These are phyloP conservation scores for Eupelmus urozonus DNA, from an alignment of 2,888 invertebrate species.

Conservation along the genomic window DNA sequence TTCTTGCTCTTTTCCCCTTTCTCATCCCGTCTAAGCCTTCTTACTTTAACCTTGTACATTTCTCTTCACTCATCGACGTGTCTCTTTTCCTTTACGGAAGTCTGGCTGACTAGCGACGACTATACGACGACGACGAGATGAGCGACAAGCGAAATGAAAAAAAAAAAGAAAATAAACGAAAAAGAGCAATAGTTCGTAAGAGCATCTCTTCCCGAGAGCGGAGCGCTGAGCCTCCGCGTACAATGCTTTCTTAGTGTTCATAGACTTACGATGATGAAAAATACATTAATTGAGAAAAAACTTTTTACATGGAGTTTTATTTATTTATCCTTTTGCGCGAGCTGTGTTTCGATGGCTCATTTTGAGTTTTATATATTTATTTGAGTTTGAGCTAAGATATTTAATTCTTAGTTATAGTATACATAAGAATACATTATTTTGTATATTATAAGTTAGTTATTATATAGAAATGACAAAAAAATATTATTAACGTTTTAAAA, in stretches of 20 bases:
- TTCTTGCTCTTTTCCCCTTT: background rate
- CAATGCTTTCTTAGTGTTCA: constrained; percentile 76
- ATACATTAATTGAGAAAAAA: constrained; percentile 69
- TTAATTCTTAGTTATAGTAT: no score
- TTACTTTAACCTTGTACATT: background rate
- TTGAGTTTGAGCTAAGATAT: no score
- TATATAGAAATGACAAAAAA: no score
- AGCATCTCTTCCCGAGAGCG: constrained; percentile 70
- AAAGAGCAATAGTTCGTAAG: constrained; percentile 59
- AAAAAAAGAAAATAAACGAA: constrained; percentile 2
- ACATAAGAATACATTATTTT: no score
- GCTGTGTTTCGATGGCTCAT: no score
- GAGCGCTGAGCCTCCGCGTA: constrained; percentile 65
- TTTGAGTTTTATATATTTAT: no score
- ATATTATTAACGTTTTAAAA: no score
- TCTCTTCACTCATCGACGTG: constrained; percentile 52
- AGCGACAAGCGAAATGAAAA: constrained; percentile 55
- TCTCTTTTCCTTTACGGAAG: constrained; percentile 63
- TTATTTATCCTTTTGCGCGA: constrained; percentile 30
- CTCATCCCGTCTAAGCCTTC: background rate
- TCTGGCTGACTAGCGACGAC: constrained; percentile 70
- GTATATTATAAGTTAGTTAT: no score
- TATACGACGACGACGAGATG: constrained; percentile 64
- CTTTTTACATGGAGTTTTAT: constrained; percentile 18
- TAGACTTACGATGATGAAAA: constrained; percentile 74